Base-by-base conservation (phyloP, 2,888 invertebrate genomes). In the Chrysolina americana region DNA sequence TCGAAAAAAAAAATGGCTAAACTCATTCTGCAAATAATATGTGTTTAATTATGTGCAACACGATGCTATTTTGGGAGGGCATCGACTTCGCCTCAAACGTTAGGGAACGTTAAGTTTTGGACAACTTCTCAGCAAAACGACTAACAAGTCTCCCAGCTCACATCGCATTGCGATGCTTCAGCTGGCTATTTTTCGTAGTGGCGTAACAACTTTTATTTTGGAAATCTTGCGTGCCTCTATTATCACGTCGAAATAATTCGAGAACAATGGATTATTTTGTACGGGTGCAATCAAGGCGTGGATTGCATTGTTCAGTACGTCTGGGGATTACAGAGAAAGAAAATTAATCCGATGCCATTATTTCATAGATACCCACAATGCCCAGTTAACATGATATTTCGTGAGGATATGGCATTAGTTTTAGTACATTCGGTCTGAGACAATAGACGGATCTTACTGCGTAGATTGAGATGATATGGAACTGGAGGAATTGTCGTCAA, bases 91-190 rank as follows among this genome's bases (percentile, higher is more conserved):
- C 53, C 64, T 76, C 66, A 76, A 75, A 74, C 65, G 81, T 82
- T 82, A 83, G 81, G 78, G 82, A 82, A 83, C 85, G 84, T 85
- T 83, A 84, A 83, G 81, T 84, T 84, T 85, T 83, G 85, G 84
- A 84, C 85, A 85, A 85, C 82, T 85, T 85, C 84, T 83, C 77
- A 80, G 79, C 83, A 85, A 84, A 84, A 85, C 79, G 80, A 83
- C 76, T 77, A 83, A 75, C 74, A 74, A 17, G 66, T 50, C 66
- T 28, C 65, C 17, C 17, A 48, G 48, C 53, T 53, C 21, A 19
- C 53, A 53, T 53, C 53, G 53, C 53, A 53, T 53, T 21, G 53
- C 53, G 10, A 53, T 5, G 53, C 11, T 48, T 53, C 23, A 53
- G 53, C 21, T 53, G 53, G 53, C 53, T 53, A 53, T 53, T 53